phyloP scores from a whole-genome alignment of 2,113 vertebrate species.

The Gobio gobio region DNA sequence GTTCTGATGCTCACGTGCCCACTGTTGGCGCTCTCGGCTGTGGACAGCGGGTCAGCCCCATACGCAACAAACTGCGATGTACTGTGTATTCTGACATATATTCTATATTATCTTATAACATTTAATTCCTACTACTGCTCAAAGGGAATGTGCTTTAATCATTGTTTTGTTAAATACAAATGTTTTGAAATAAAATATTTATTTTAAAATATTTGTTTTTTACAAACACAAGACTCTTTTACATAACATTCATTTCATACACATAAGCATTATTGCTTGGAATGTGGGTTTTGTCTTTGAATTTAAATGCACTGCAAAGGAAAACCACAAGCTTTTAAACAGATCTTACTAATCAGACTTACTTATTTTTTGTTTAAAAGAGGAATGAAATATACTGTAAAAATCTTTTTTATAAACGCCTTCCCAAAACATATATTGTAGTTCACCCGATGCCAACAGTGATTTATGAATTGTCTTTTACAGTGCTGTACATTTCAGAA shows the following conservation, averaged over 20 bases:
- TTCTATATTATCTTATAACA: background rate
- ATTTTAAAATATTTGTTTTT: too few relatives aligned
- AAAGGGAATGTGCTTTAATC: background rate
- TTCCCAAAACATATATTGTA: background rate
- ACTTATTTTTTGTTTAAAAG: background rate
- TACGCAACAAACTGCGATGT: background rate
- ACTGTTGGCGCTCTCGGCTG: too few relatives aligned
- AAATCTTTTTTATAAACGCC: background rate
- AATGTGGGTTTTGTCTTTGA: constrained; percentile 9
- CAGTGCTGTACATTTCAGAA: background rate
- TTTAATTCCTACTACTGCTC: background rate
- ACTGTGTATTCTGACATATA: too few relatives aligned
- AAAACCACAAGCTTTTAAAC: background rate
- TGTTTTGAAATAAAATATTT: background rate
- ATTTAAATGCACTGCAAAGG: background rate
- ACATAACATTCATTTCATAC: constrained; percentile 6
- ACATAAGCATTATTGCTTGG: background rate
- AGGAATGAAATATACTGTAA: background rate
- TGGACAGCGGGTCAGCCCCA: background rate
- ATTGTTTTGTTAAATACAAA: background rate
- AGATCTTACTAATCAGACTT: background rate
- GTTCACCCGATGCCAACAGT: background rate
- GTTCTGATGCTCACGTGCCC: too few relatives aligned
- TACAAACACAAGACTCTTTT: too few relatives aligned
- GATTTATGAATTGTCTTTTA: background rate